Percentiles rank a stretch among this genome's conserved stretches.
Conservation (phyloP, 2,113 vertebrate species). For the Phalacrocorax pelagicus region DNA sequence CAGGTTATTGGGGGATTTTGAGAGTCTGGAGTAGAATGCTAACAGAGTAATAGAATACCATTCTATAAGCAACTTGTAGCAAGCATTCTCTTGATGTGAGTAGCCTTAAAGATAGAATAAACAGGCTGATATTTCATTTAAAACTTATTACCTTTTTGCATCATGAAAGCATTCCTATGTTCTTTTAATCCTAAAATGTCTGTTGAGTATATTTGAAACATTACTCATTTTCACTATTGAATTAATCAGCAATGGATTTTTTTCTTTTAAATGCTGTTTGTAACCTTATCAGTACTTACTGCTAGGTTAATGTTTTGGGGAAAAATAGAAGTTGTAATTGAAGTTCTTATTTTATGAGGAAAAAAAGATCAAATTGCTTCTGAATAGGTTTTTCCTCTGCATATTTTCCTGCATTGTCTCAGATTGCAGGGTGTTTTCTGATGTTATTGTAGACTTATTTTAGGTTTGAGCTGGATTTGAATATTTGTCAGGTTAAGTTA, state of each 20-base stretch:
- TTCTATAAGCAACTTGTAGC: not conserved
- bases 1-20: constrained; percentile 25
- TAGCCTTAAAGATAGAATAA: not conserved
- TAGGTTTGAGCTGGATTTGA: not conserved
- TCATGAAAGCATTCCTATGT: not conserved
- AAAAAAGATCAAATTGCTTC: not conserved
- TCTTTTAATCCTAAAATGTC: not conserved
- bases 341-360: not conserved
- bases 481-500: not conserved
- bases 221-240: not conserved
- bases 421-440: not conserved
- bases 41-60: not conserved
- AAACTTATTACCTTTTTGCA: not conserved
- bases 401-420: not conserved
- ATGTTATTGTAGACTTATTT: not conserved
- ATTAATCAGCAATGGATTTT: not conserved
- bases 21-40: not conserved
- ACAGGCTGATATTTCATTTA: not conserved
- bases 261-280: not conserved
- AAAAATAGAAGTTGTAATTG: not conserved
- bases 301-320: not conserved
- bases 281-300: not conserved
- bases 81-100: not conserved
- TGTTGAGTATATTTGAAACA: not conserved
- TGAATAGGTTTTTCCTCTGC: not conserved